phyloP scores from a whole-genome alignment of 2,888 invertebrate genomes.

The Muscina levida region DNA sequence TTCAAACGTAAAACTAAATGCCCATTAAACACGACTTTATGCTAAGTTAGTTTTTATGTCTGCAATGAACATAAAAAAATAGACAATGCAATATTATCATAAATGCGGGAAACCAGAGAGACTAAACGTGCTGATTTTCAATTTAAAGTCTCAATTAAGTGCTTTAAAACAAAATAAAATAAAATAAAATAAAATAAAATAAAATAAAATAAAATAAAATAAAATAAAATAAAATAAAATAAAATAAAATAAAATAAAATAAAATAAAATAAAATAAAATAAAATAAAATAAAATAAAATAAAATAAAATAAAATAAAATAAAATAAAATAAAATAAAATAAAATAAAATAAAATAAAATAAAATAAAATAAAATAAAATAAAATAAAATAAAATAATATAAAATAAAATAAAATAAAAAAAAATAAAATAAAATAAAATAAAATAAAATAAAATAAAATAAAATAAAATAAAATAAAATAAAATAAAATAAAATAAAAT shows the following conservation, averaged over 20 bases:
- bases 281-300: slow-evolving; percentile 2
- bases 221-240: slow-evolving; percentile 6
- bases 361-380: slow-evolving; percentile 3
- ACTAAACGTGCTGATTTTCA: too few relatives aligned
- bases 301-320: slow-evolving; percentile 8
- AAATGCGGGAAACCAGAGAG: too few relatives aligned
- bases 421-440: background rate
- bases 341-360: background rate
- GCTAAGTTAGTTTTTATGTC: too few relatives aligned
- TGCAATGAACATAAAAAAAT: too few relatives aligned
- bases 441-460: slow-evolving; percentile 11
- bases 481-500: slow-evolving; percentile 16
- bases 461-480: slow-evolving; percentile 9
- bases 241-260: slow-evolving; percentile 3
- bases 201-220: slow-evolving; percentile 3
- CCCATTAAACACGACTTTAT: slow-evolving; percentile 20
- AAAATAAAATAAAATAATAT: background rate
- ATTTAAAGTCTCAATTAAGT: too few relatives aligned
- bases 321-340: slow-evolving; percentile 3
- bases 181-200: background rate
- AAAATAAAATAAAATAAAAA: background rate
- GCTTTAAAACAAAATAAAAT: slow-evolving; percentile 16
- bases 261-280: background rate
- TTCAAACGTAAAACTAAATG: slow-evolving; percentile 3
- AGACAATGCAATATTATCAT: too few relatives aligned